A percentile compares a stretch with the other conserved stretches of the same genome.
phyloP scores from a whole-genome alignment of 2,113 vertebrate genomes.

The Bostrychus sinensis region DNA sequence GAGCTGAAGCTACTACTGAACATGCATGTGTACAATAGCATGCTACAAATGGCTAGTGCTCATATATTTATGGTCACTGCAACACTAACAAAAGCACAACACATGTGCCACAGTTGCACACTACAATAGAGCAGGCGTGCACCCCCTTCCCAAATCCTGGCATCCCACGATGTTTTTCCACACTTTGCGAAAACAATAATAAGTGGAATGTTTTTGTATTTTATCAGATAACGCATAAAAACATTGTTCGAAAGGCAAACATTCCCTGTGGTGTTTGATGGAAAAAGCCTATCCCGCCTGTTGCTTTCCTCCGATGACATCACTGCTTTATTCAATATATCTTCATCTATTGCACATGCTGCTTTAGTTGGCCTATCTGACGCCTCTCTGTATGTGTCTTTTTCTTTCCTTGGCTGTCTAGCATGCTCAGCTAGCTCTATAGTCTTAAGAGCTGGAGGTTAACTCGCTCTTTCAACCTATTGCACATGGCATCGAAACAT shows the following conservation, averaged over 20 bases:
- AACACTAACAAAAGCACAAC: constrained; percentile 24
- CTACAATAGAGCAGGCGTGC: constrained; percentile 17
- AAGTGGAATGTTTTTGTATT: constrained; percentile 22
- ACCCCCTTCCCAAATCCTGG: constrained; percentile 5
- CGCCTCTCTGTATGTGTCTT: constrained; percentile 53
- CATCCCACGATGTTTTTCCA: constrained; percentile 15
- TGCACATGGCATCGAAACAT: constrained; percentile 45
- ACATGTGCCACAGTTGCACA: constrained; percentile 14
- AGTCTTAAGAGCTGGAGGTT: constrained; percentile 58
- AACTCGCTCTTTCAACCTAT: constrained; percentile 39
- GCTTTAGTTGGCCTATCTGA: constrained; percentile 54
- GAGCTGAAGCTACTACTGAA: constrained; percentile 22
- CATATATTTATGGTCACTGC: background rate
- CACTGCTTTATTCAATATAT: constrained; percentile 44
- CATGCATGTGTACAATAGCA: constrained; percentile 34
- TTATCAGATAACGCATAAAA: constrained; percentile 31
- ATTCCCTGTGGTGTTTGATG: constrained; percentile 52
- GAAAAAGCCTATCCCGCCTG: constrained; percentile 70
- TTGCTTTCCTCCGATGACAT: constrained; percentile 66
- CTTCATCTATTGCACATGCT: constrained; percentile 50
- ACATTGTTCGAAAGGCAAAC: constrained; percentile 25
- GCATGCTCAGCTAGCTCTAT: constrained; percentile 57
- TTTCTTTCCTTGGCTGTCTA: constrained; percentile 53
- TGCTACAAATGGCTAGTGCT: constrained; percentile 28
- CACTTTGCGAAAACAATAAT: constrained; percentile 32